phyloP scores from a whole-genome alignment of 1,140 invertebrate genomes.

The Drosophila seguyi region DNA sequence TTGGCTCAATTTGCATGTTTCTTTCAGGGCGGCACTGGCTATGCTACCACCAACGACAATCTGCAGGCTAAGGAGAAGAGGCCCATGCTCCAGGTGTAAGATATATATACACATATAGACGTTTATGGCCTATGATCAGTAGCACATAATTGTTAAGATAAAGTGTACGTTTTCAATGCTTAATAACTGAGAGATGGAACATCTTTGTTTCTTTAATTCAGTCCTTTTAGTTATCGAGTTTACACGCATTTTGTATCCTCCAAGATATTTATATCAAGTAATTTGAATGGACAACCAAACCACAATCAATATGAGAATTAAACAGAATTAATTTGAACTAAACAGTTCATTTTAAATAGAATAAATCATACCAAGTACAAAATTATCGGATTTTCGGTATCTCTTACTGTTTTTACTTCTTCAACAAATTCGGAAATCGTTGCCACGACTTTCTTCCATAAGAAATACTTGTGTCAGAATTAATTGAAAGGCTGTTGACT shows the following conservation, averaged over 20 bases:
- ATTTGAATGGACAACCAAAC: not conserved
- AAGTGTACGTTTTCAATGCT: not conserved
- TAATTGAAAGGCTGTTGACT: not conserved
- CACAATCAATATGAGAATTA: not conserved
- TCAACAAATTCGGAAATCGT: not conserved
- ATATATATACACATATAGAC: not conserved
- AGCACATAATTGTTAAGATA: not conserved
- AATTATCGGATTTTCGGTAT: not conserved
- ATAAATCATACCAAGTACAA: not conserved
- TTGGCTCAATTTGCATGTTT: not conserved
- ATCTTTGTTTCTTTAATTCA: not conserved
- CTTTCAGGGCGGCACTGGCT: constrained; percentile 96
- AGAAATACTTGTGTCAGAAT: not conserved
- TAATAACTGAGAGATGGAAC: not conserved
- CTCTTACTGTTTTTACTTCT: not conserved
- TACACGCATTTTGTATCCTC: not conserved
- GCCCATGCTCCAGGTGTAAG: constrained; percentile 93
- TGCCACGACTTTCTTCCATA: not conserved
- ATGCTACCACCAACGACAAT: constrained; percentile 93
- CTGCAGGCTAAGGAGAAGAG: constrained; percentile 94
- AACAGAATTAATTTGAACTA: not conserved
- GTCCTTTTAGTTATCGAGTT: too few species aligned
- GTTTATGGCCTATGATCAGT: too few species aligned
- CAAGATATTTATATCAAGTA: not conserved
- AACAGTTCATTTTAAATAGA: not conserved